Base-by-base conservation (phyloP, 37 sponge, comb jelly and placozoan species). In the Halisarca cf. caerulea region DNA sequence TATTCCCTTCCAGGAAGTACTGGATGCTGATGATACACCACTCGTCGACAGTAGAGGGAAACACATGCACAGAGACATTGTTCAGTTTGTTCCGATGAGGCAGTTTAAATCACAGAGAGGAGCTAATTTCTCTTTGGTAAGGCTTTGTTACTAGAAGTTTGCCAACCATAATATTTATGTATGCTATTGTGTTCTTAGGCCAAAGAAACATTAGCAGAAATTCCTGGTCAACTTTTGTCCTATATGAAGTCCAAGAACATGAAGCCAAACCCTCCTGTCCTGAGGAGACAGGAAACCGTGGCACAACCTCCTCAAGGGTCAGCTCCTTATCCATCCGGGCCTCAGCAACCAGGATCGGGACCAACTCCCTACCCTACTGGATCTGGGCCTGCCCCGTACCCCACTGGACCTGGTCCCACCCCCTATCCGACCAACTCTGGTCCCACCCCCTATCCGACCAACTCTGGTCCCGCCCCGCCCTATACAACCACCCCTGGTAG, bases 21-120 rank as follows among this genome's bases (percentile, higher is more conserved):
- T 95, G 51, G 95, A 95, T 83, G 95, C 95, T 40, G 95, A 95
- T 86, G 95, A 95, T 40, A 78, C 41, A 11, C 95, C 95, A n/a
- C 86, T 95, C 28, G 61, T 51, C 28, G 80, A 90, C 70, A 89
- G 83, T 39, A 45, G 79, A 66, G 89, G 89, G 0, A 54, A 86
- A 59, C 77, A 24, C 61, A 96, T 96, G 96, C 21, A 32, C 0
- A 79, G 96, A 41, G 96, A 96, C 77, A 96, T 96, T 86, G 96
- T 96, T 24, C 96, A 96, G 94, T 96, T 96, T 86, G 93, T 96
- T 0, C 91, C 96, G 2, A 42, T 96, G 23, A 81, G 90, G 59
- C 74, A 90, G 39, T 83, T 93, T 24, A 80, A 79, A 27, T 66
- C 64, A 20, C 87, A 86, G 37, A 42, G 72, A 57, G 89, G 86